Evolutionary conservation across 1,140 invertebrate genomes (phyloP).

Genomic region (Macrosteles quadrilineatus): DNA sequence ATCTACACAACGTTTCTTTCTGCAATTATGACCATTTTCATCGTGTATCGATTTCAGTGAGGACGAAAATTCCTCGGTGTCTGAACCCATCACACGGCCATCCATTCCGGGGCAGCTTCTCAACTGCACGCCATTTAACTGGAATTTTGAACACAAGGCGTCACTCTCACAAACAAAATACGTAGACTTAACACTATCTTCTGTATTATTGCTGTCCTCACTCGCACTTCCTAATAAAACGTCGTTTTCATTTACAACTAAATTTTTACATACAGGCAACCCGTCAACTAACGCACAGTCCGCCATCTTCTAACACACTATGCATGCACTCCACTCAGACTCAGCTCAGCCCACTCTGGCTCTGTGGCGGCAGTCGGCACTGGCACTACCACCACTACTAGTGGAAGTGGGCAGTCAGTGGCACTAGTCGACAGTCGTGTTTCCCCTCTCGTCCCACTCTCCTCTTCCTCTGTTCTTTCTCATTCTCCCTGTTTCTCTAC

Average conservation of each 20-base stretch:
- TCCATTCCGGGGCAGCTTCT: conserved; percentile 23
- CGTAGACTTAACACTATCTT: conserved; percentile 14
- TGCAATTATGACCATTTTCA: conserved; percentile 51
- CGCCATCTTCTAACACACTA: conserved; percentile 34
- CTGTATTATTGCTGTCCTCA: conserved; percentile 6
- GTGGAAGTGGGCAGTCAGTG: too few relatives aligned
- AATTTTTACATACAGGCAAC: conserved; percentile 23
- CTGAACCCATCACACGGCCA: conserved; percentile 31
- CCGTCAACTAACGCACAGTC: conserved; percentile 30
- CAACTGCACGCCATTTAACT: conserved; percentile 26
- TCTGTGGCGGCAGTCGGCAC: too few relatives aligned
- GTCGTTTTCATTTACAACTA: conserved; percentile 30
- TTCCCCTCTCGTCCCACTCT: too few relatives aligned
- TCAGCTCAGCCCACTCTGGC: neutral
- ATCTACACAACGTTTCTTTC: conserved; percentile 82
- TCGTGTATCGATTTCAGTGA: conserved; percentile 27
- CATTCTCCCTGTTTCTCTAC: too few relatives aligned
- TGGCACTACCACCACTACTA: too few relatives aligned
- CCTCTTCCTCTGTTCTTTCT: too few relatives aligned
- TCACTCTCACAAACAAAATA: conserved; percentile 29
- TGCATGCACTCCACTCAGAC: neutral
- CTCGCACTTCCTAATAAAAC: conserved; percentile 19
- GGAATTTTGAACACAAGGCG: conserved; percentile 31
- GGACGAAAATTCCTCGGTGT: conserved; percentile 28
- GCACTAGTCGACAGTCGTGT: too few relatives aligned